A percentile compares a stretch with the other conserved stretches of the same genome.
These are phyloP conservation scores for Dicaeum eximium DNA, from an alignment of 2,113 vertebrate genomes.

Conservation along the genomic window DNA sequence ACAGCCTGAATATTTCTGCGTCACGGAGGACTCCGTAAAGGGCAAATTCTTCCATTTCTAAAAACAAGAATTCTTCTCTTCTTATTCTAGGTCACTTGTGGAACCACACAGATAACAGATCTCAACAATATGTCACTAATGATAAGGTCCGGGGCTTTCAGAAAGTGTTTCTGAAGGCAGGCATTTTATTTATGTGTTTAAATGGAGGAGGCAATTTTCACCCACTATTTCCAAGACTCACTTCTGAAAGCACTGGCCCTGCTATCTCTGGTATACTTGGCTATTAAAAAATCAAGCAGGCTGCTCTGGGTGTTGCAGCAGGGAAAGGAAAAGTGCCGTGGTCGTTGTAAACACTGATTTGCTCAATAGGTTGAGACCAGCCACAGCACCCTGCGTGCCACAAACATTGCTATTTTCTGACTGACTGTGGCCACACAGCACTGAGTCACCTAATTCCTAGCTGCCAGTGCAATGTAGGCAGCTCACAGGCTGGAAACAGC, in stretches of 20 bases:
- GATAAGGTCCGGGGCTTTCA: slow-evolving; percentile 1
- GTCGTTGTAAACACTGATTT: background rate
- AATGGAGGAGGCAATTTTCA: background rate
- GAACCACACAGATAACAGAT: slow-evolving; percentile 43
- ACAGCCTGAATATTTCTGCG: background rate
- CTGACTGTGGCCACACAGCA: background rate
- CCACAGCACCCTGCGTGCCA: background rate
- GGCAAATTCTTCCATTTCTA: slow-evolving; percentile 32
- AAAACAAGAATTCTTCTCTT: slow-evolving; percentile 42
- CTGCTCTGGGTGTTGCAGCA: background rate
- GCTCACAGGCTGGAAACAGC: background rate
- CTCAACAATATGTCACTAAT: slow-evolving; percentile 20
- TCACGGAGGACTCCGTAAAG: background rate
- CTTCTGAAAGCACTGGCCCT: background rate
- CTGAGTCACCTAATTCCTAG: background rate
- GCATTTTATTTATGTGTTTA: background rate
- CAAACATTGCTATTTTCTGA: background rate
- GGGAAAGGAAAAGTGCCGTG: background rate
- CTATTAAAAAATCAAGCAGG: background rate
- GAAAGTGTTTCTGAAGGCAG: background rate
- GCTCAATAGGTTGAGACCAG: background rate
- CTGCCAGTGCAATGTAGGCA: background rate
- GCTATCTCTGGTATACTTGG: background rate
- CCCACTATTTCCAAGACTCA: background rate
- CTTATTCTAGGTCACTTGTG: slow-evolving; percentile 45